A percentile compares a stretch with the other conserved stretches of the same genome.
These are phyloP conservation scores for Corythoichthys intestinalis DNA, from an alignment of 2,113 vertebrate genomes.

Conservation along the genomic window DNA sequence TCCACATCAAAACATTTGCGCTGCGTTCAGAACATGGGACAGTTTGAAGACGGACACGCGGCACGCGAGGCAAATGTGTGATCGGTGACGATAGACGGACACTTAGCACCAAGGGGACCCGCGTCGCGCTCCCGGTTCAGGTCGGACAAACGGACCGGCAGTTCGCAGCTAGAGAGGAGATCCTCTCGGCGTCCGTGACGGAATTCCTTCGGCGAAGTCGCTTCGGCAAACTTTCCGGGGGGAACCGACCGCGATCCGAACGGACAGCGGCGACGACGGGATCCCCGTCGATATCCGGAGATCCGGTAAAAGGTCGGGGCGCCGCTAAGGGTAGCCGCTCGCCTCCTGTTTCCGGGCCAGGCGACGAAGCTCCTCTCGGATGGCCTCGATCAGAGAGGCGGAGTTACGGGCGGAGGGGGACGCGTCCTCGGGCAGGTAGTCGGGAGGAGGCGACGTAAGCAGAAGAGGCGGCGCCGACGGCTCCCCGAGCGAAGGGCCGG, in stretches of 20 bases:
- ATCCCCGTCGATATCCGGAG: conserved; percentile 58
- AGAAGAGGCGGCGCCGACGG: conserved; percentile 83
- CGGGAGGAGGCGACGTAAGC: conserved; percentile 77
- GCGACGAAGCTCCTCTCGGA: conserved; percentile 95
- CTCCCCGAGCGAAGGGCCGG: conserved; percentile 83
- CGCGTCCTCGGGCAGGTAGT: conserved; percentile 85
- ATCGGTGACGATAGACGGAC: conserved; percentile 45
- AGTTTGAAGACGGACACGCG: conserved; percentile 22
- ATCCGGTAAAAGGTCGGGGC: conserved; percentile 26
- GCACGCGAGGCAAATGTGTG: conserved; percentile 50
- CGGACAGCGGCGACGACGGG: conserved; percentile 33
- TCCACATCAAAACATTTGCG: conserved; percentile 26
- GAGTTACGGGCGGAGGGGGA: conserved; percentile 88
- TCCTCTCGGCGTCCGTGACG: no score
- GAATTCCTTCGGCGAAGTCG: conserved; percentile 33
- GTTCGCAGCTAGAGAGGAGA: no score
- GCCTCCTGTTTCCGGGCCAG: conserved; percentile 91
- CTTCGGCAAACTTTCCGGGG: conserved; percentile 69
- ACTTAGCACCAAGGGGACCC: conserved; percentile 66
- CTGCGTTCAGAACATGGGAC: conserved; percentile 16
- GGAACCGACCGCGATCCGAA: conserved; percentile 29
- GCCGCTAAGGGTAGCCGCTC: conserved; percentile 77
- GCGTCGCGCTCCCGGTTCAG: background rate
- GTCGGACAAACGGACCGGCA: no score
- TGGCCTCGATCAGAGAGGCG: conserved; percentile 95